phyloP scores from a whole-genome alignment of 1,140 invertebrate genomes.

The Pachypeltis micranthus region DNA sequence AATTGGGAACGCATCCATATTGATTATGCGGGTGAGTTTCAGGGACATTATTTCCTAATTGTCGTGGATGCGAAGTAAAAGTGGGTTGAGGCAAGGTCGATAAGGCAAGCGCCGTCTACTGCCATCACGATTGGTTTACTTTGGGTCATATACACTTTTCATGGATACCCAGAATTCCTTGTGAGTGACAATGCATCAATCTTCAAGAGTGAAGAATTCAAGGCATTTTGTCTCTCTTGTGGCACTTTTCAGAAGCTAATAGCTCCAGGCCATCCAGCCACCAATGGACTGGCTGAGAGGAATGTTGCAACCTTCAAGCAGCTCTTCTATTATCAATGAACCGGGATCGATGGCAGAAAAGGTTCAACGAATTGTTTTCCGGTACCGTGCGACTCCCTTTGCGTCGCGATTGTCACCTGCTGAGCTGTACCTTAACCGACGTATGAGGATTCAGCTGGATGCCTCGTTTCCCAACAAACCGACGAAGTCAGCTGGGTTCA shows the following conservation, averaged over 20 bases:
- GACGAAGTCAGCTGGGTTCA: not conserved
- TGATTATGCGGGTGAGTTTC: no score
- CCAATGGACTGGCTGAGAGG: no score
- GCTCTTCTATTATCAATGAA: conserved; percentile 24
- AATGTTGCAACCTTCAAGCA: conserved; percentile 31
- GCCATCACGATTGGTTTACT: conserved; percentile 6
- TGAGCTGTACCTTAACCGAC: no score
- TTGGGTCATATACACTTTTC: conserved; percentile 8
- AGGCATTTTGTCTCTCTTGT: no score
- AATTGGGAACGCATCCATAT: no score
- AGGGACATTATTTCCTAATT: no score
- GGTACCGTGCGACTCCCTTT: no score
- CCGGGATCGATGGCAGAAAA: not conserved
- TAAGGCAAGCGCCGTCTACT: conserved; percentile 9
- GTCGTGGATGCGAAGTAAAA: conserved; percentile 32
- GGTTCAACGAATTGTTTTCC: conserved; percentile 1
- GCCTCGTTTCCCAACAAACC: not conserved
- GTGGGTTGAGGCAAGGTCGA: conserved; percentile 26
- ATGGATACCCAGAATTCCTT: conserved; percentile 26
- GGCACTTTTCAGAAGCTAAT: no score
- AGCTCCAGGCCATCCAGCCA: no score
- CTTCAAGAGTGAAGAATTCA: no score
- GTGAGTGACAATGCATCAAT: no score
- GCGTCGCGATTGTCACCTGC: no score
- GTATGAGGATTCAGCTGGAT: not conserved